phyloP scores from a whole-genome alignment of 2,888 invertebrate genomes.

The Amblyjoppa fuscipennis region DNA sequence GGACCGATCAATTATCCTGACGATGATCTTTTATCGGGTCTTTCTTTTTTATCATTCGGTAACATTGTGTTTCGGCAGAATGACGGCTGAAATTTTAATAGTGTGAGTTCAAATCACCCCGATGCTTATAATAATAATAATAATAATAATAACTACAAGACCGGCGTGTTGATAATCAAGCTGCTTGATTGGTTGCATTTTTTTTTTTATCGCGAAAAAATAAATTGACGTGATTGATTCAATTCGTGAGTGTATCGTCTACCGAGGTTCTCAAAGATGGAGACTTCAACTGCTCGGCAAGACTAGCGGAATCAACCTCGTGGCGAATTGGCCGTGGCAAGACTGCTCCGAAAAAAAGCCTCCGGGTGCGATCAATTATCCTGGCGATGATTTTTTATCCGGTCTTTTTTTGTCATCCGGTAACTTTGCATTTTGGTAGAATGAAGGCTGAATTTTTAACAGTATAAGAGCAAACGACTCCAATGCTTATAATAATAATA shows the following conservation, averaged over 20 bases:
- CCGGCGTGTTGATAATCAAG: neutral
- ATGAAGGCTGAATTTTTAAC: too few species aligned
- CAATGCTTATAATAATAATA: too few species aligned
- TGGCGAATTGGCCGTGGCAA: neutral
- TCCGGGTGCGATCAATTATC: neutral
- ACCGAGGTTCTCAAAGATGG: slow-evolving; percentile 48
- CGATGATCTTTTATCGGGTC: slow-evolving; percentile 44
- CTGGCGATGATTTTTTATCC: slow-evolving; percentile 38
- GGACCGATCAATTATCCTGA: slow-evolving; percentile 71
- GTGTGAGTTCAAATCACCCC: too few species aligned
- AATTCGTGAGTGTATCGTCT: slow-evolving; percentile 56
- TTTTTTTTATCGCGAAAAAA: slow-evolving; percentile 4
- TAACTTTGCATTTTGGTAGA: too few species aligned
- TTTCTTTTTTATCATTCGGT: neutral
- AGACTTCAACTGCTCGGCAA: slow-evolving; percentile 1
- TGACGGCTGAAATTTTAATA: too few species aligned
- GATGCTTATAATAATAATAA: too few species aligned
- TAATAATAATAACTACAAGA: too few species aligned
- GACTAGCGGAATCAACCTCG: slow-evolving; percentile 10
- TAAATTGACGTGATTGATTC: slow-evolving; percentile 3
- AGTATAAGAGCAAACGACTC: too few species aligned
- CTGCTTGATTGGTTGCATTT: neutral
- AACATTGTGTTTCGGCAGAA: too few species aligned
- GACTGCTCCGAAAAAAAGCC: slow-evolving; percentile 14
- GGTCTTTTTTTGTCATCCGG: neutral